Evolutionary conservation across 2,797 vertebrate genomes (phyloP).

Genomic region (Rhabdophis nuchalis): DNA sequence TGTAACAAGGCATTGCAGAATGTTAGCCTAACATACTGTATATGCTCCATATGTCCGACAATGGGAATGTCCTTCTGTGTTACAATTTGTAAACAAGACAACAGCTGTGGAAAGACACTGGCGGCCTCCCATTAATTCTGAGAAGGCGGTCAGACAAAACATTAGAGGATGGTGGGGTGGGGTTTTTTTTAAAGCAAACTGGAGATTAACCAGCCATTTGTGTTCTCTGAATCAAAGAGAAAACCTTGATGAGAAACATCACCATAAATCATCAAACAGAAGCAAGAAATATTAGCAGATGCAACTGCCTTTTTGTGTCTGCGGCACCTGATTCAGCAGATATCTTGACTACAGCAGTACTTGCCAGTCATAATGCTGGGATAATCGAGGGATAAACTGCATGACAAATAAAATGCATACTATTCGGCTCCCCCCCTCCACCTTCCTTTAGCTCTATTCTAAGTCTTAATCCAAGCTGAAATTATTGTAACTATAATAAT

Average conservation of each 20-base stretch:
- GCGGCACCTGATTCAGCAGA: background rate
- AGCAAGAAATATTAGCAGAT: background rate
- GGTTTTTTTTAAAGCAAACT: slow-evolving; percentile 8
- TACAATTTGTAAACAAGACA: slow-evolving; percentile 66
- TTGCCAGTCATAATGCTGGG: background rate
- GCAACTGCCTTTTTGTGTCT: background rate
- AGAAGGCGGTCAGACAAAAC: slow-evolving; percentile 51
- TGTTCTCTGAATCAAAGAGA: slow-evolving; percentile 40
- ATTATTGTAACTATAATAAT: too few relatives aligned
- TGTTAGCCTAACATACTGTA: slow-evolving; percentile 45
- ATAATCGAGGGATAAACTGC: background rate
- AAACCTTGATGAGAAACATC: slow-evolving; percentile 15
- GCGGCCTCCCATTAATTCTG: slow-evolving; percentile 25
- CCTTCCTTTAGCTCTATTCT: background rate
- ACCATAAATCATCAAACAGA: background rate
- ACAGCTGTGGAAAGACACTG: slow-evolving; percentile 64
- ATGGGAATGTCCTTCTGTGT: slow-evolving; percentile 58
- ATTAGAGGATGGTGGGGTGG: slow-evolving; percentile 29
- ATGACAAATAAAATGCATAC: background rate
- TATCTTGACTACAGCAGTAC: background rate
- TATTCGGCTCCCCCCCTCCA: background rate
- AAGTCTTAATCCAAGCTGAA: background rate
- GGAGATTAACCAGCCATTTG: slow-evolving; percentile 43
- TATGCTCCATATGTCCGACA: slow-evolving; percentile 55
- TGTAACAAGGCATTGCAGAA: slow-evolving; percentile 67